Evolutionary conservation across 2,888 invertebrate genomes (phyloP).

Genomic region (Clusia tigrina): DNA sequence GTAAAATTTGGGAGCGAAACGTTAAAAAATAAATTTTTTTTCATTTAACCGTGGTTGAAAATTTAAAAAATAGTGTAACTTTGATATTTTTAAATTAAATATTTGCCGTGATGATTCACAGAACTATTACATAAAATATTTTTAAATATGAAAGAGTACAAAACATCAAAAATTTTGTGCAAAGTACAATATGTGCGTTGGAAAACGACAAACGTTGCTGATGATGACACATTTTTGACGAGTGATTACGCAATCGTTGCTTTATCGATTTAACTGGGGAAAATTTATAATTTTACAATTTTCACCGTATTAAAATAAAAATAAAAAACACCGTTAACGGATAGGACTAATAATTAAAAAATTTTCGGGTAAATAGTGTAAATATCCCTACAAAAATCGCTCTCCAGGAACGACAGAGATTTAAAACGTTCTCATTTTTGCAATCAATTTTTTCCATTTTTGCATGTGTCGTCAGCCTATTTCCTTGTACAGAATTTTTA

Average conservation of each 20-base stretch:
- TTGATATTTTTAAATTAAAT: neutral
- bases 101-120: neutral
- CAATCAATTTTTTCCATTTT: too few relatives aligned
- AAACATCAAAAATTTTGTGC: neutral
- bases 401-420: too few relatives aligned
- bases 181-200: neutral
- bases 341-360: too few relatives aligned
- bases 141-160: too few relatives aligned
- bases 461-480: neutral
- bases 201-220: neutral
- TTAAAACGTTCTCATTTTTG: too few relatives aligned
- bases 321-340: neutral
- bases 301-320: neutral
- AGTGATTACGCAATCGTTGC: constrained; percentile 46
- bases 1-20: neutral
- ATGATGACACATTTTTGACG: constrained; percentile 53
- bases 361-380: too few relatives aligned
- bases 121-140: neutral
- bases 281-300: neutral
- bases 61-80: neutral
- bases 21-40: neutral
- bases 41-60: neutral
- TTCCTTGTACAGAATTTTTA: neutral
- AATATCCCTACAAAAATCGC: too few relatives aligned
- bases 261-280: neutral